Evolutionary conservation across 2,113 vertebrate species (phyloP), one percentile per base, ranked within the genome.

Genomic region (Cololabis saira): DNA sequence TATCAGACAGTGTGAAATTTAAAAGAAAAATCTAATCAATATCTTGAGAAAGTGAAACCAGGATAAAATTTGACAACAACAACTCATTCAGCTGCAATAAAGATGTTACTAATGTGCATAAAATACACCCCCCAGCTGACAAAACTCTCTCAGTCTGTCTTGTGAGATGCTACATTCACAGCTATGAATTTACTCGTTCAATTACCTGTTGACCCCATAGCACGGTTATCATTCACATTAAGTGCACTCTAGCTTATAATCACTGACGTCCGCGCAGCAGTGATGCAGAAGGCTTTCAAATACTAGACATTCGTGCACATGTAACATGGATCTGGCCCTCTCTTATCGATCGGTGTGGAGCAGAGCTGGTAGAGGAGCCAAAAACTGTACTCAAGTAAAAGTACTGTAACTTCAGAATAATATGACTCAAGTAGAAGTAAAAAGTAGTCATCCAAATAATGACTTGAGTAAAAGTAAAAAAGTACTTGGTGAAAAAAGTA

Each of bases 201-300:
- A 78, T 81, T 81, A 79, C 69, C 65, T 24, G 64, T 37, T 74
- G 85, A 71, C 67, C 66, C 50, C 30, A 13, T 3, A 47, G n/a
- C 54, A 50, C 19, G 1, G 43, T 67, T 61, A 67, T 71, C n/a
- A 4, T 15, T 83, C 43, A 61, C 48, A 41, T 43, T 58, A 42
- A 82, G 60, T 59, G 74, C 52, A 0, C 50, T 3, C n/a, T 15
- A 66, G 49, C 37, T 22, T 51, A 58, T 55, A 51, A 21, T 50
- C 27, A 12, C 16, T 64, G 44, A 43, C 71, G 67, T 49, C 71
- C 21, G 58, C 58, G 51, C 15, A 30, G 41, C 27, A 3, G 5
- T 21, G 61, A 74, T 10, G 16, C 12, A 10, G 9, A 33, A 44
- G 49, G 24, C 24, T 9, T 21, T 54, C 15, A 8, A 3, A 21